Percentiles rank a stretch among this genome's conserved stretches.
Evolutionary conservation across 2,888 invertebrate species (phyloP).

Genomic region (Drosophila quinaria): DNA sequence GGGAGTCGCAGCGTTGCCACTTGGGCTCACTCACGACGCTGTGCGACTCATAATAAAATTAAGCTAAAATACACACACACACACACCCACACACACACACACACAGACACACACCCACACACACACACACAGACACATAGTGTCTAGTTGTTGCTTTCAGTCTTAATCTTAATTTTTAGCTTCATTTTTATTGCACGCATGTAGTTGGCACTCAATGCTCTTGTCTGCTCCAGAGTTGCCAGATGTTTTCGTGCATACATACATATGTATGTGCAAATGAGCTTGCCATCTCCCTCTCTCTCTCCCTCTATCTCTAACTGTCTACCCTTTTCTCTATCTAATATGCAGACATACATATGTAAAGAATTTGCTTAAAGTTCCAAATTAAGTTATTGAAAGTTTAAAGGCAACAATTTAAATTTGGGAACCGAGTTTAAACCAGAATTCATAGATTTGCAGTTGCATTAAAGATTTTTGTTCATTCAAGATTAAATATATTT

Average conservation of each 20-base stretch:
- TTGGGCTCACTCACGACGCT: slow-evolving; percentile 26
- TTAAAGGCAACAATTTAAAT: background rate
- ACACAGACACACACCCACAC: too few species aligned
- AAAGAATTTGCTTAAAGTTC: slow-evolving; percentile 28
- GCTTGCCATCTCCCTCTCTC: background rate
- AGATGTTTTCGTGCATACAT: slow-evolving; percentile 39
- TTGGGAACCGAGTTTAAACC: background rate
- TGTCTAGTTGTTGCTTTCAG: slow-evolving; percentile 30
- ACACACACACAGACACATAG: background rate
- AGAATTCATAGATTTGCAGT: background rate
- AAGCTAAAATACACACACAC: slow-evolving; percentile 35
- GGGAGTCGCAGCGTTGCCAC: slow-evolving; percentile 30
- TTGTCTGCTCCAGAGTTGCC: slow-evolving; percentile 58
- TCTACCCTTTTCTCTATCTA: background rate
- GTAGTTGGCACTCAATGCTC: slow-evolving; percentile 49
- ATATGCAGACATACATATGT: slow-evolving; percentile 13
- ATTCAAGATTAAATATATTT: background rate
- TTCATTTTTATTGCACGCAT: slow-evolving; percentile 55
- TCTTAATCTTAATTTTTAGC: slow-evolving; percentile 16
- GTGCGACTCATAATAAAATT: slow-evolving; percentile 72
- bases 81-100: slow-evolving; percentile 3
- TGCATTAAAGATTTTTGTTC: background rate
- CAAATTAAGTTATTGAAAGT: slow-evolving; percentile 9
- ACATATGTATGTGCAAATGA: slow-evolving; percentile 34
- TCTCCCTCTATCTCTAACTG: background rate